A percentile compares a stretch with the other conserved stretches of the same genome.
phyloP scores from a whole-genome alignment of 2,113 vertebrate species.

The Delphinus delphis region DNA sequence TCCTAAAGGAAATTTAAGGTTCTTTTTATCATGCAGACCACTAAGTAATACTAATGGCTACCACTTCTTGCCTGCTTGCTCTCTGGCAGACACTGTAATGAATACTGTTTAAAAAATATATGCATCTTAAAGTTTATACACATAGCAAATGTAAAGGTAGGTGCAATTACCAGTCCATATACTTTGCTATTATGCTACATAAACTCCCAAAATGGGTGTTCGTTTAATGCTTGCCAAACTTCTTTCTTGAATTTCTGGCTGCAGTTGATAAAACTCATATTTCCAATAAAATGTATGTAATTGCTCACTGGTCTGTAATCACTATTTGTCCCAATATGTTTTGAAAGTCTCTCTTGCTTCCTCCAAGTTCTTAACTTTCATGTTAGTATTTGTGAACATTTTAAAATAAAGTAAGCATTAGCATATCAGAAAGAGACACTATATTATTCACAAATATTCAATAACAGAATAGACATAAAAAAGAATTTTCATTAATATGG shows the following conservation, averaged over 20 bases:
- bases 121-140: not conserved
- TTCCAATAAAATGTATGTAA: not conserved
- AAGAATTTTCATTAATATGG: not conserved
- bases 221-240: not conserved
- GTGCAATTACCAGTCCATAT: not conserved
- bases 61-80: not conserved
- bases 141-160: not conserved
- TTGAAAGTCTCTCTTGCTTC: not conserved
- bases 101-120: not conserved
- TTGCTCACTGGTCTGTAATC: not conserved
- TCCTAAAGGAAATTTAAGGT: not conserved
- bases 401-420: not conserved
- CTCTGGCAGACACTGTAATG: not conserved
- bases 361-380: not conserved
- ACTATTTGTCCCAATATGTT: not conserved
- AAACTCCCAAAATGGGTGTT: not conserved
- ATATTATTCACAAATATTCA: not conserved
- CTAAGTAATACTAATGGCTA: not conserved
- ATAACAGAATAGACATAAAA: not conserved
- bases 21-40: not conserved
- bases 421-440: not conserved
- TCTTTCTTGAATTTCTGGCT: not conserved
- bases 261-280: not conserved
- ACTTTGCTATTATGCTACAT: not conserved
- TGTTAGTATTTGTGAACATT: slow-evolving; percentile 5